Conservation (phyloP, 2,113 vertebrate species). For the Poecilia latipinna region DNA sequence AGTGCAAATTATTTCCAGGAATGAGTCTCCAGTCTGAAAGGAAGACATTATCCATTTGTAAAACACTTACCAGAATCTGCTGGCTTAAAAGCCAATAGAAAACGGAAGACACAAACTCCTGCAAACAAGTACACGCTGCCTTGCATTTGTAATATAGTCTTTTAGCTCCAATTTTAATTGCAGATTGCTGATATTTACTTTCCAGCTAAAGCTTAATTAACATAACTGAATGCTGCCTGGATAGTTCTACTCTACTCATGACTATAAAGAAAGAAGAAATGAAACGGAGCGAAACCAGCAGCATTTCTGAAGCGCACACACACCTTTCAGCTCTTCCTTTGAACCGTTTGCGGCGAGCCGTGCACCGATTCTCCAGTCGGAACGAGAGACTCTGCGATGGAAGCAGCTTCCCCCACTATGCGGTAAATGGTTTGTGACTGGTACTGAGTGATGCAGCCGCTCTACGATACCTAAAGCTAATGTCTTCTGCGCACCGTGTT, state of each 20-base stretch:
- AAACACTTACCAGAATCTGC: constrained; percentile 8
- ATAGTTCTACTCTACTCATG: constrained; percentile 39
- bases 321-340: constrained; percentile 19
- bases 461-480: constrained; percentile 66
- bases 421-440: constrained; percentile 77
- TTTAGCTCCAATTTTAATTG: too few species aligned
- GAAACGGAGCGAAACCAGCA: constrained; percentile 48
- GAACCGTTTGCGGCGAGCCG: constrained; percentile 29
- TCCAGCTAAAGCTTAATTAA: too few species aligned
- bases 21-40: neutral
- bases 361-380: constrained; percentile 36
- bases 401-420: constrained; percentile 59
- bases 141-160: too few species aligned
- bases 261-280: constrained; percentile 49
- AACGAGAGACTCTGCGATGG: constrained; percentile 45
- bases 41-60: constrained; percentile 4
- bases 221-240: constrained; percentile 58
- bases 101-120: neutral
- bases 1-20: constrained; percentile 21
- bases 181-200: neutral
- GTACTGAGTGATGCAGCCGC: constrained; percentile 70
- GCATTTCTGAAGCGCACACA: constrained; percentile 35
- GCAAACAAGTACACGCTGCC: too few species aligned
- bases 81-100: constrained; percentile 14
- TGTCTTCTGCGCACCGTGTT: constrained; percentile 63